Evolutionary conservation across 2,888 invertebrate genomes (phyloP).

Genomic region (Napeogenes inachia): DNA sequence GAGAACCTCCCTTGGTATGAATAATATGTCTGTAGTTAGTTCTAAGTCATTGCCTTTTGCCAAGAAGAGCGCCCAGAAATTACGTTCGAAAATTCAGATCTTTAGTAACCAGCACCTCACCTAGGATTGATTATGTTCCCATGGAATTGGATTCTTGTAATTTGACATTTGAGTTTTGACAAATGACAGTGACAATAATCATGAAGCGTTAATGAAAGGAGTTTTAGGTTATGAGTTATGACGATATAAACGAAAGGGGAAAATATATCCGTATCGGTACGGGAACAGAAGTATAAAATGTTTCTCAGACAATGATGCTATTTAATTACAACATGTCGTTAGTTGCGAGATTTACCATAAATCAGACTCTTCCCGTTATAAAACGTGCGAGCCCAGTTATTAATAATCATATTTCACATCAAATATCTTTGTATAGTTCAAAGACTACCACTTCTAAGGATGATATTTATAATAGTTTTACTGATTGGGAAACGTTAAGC

Average conservation of each 20-base stretch:
- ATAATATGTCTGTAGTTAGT: no score
- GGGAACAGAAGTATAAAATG: background rate
- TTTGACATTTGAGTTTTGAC: background rate
- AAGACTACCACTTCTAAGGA: slow-evolving; percentile 36
- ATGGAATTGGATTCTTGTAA: no score
- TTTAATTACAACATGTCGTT: slow-evolving; percentile 44
- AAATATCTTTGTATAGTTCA: slow-evolving; percentile 44
- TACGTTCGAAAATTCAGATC: no score
- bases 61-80: no score
- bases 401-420: slow-evolving; percentile 35
- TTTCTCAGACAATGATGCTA: background rate
- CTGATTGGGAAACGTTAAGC: slow-evolving; percentile 65
- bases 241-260: background rate
- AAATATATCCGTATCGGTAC: no score
- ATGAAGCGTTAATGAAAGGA: background rate
- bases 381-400: slow-evolving; percentile 30
- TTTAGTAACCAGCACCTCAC: no score
- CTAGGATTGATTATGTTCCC: no score
- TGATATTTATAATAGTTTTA: slow-evolving; percentile 48
- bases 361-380: slow-evolving; percentile 43
- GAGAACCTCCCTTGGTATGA: no score
- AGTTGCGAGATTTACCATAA: slow-evolving; percentile 37
- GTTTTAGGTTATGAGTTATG: background rate
- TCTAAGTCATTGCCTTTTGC: no score
- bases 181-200: slow-evolving; percentile 6